These are phyloP conservation scores for Cinclus mexicanus DNA, from an alignment of 2,113 vertebrate species.

Conservation along the genomic window DNA sequence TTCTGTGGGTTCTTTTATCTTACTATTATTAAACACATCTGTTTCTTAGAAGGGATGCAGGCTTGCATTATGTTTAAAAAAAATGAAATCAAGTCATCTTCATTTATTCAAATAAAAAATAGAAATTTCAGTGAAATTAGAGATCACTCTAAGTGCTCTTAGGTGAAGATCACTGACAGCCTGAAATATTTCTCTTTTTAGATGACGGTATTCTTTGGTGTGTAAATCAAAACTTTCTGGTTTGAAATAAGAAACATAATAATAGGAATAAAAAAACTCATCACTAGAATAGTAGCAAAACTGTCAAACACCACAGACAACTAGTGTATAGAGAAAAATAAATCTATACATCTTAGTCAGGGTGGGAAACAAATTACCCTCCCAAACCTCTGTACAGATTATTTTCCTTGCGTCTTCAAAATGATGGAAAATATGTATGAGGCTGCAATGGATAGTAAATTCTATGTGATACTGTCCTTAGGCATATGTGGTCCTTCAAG, in stretches of 20 bases:
- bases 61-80: not conserved
- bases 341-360: not conserved
- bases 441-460: not conserved
- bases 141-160: not conserved
- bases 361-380: not conserved
- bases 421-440: not conserved
- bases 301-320: constrained; percentile 3
- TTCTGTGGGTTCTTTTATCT: not conserved
- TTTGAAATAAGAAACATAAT: constrained; percentile 53
- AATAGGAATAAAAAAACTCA: constrained; percentile 47
- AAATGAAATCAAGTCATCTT: not conserved
- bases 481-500: not conserved
- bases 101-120: constrained; percentile 44
- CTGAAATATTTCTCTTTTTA: constrained; percentile 45
- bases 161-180: constrained; percentile 7
- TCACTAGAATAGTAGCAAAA: not conserved
- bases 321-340: not conserved
- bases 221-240: constrained; percentile 58
- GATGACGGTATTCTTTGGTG: not conserved
- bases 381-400: not conserved
- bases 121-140: not conserved
- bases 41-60: constrained; percentile 6
- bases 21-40: constrained; percentile 22
- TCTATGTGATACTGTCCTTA: not conserved
- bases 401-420: not conserved